Evolutionary conservation across 2,113 vertebrate genomes (phyloP).

Genomic region (Danionella cerebrum): DNA sequence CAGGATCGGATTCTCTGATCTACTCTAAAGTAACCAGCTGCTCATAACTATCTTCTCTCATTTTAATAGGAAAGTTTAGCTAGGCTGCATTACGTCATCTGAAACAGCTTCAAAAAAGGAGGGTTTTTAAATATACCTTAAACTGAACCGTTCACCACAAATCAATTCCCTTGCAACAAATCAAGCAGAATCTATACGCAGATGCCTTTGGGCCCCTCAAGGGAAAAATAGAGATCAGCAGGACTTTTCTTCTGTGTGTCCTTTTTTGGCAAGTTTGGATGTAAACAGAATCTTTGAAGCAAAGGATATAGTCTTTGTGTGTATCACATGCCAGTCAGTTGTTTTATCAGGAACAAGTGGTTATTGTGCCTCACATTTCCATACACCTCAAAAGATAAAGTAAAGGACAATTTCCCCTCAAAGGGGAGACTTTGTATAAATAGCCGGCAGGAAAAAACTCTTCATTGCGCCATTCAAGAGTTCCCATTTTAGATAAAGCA

Average conservation of each 20-base stretch:
- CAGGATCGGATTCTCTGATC: conserved; percentile 7
- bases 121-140: not conserved
- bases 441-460: conserved; percentile 20
- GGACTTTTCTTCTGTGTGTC: not conserved
- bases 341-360: not conserved
- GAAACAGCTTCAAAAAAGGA: too few relatives aligned
- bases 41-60: not conserved
- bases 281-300: not conserved
- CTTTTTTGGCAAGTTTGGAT: not conserved
- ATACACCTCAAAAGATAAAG: not conserved
- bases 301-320: not conserved
- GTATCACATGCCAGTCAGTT: not conserved
- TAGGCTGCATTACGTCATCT: not conserved
- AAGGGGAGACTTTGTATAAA: conserved; percentile 4
- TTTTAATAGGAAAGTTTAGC: not conserved
- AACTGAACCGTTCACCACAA: too few relatives aligned
- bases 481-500: conserved; percentile 7
- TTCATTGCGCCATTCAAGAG: conserved; percentile 4
- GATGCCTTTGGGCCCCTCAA: not conserved
- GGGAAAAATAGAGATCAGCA: not conserved
- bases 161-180: too few relatives aligned
- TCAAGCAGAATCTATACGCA: too few relatives aligned
- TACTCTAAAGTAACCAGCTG: conserved; percentile 1
- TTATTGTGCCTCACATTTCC: conserved; percentile 3
- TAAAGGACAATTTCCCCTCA: not conserved